Conservation (phyloP, 1,140 invertebrate species). For the Drosophila arizonae region DNA sequence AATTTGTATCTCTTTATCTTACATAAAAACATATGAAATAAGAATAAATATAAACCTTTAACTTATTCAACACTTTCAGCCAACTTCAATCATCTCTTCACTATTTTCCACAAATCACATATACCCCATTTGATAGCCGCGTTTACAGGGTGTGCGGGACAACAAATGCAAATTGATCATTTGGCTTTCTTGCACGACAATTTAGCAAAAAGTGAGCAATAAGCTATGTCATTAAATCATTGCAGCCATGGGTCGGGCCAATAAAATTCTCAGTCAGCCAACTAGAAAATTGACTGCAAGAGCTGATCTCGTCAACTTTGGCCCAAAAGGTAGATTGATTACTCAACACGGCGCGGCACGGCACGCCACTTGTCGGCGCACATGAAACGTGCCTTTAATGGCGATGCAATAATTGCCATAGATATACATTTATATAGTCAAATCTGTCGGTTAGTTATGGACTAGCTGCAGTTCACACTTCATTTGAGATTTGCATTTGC, state of each 20-base stretch:
- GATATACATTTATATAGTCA: background rate
- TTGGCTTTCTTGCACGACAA: conserved; percentile 13
- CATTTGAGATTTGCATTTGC: conserved; percentile 58
- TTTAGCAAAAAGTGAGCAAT: conserved; percentile 17
- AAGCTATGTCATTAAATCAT: conserved; percentile 19
- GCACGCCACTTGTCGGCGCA: conserved; percentile 48
- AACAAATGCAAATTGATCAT: conserved; percentile 15
- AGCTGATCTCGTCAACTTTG: conserved; percentile 22
- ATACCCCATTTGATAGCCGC: background rate
- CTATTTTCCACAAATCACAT: background rate
- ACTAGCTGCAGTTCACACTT: conserved; percentile 65
- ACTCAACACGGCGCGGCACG: background rate
- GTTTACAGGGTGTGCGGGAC: background rate
- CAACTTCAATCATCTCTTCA: too few species aligned
- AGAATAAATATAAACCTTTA: too few species aligned
- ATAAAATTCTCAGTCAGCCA: conserved; percentile 7
- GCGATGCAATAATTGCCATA: conserved; percentile 45
- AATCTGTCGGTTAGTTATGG: background rate
- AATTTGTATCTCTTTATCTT: too few species aligned
- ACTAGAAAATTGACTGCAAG: conserved; percentile 30
- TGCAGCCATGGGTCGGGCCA: conserved; percentile 1
- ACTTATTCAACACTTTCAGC: too few species aligned
- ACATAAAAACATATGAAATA: too few species aligned
- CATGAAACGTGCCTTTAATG: conserved; percentile 67
- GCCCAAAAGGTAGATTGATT: conserved; percentile 42